Evolutionary conservation across 2,113 vertebrate genomes (phyloP).

Genomic region (Ibidorhyncha struthersii): DNA sequence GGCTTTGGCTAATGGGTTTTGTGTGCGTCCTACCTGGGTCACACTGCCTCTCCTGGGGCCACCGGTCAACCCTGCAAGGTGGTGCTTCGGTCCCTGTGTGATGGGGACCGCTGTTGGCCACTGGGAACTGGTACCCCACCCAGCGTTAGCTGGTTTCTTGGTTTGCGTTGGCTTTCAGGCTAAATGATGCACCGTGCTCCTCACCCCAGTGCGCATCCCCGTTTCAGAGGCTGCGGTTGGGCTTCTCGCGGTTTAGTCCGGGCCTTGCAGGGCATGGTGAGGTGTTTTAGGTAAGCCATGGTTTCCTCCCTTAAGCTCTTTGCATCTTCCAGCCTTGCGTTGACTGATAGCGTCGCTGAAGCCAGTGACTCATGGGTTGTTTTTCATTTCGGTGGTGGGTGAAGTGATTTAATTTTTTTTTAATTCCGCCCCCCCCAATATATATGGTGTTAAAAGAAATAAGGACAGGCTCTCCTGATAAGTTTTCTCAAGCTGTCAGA

Average conservation of each 20-base stretch:
- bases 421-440: neutral
- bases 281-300: conserved; percentile 18
- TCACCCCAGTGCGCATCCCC: neutral
- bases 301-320: neutral
- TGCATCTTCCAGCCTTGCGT: neutral
- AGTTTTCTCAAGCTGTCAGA: conserved; percentile 59
- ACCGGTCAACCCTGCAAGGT: neutral
- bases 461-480: conserved; percentile 40
- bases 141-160: neutral
- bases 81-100: neutral
- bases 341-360: conserved; percentile 45
- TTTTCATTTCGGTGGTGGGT: conserved; percentile 51
- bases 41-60: neutral
- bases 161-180: neutral
- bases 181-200: rapidly evolving
- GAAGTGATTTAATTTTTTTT: conserved; percentile 20
- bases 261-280: neutral
- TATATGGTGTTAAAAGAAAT: conserved; percentile 52
- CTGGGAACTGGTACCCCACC: neutral
- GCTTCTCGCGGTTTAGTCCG: neutral
- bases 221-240: neutral
- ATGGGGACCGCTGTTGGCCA: neutral
- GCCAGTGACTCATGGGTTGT: conserved; percentile 47
- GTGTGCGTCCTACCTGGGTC: neutral
- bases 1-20: neutral